phyloP scores from a whole-genome alignment of 2,113 vertebrate genomes.

The Notarius lentiginosus region DNA sequence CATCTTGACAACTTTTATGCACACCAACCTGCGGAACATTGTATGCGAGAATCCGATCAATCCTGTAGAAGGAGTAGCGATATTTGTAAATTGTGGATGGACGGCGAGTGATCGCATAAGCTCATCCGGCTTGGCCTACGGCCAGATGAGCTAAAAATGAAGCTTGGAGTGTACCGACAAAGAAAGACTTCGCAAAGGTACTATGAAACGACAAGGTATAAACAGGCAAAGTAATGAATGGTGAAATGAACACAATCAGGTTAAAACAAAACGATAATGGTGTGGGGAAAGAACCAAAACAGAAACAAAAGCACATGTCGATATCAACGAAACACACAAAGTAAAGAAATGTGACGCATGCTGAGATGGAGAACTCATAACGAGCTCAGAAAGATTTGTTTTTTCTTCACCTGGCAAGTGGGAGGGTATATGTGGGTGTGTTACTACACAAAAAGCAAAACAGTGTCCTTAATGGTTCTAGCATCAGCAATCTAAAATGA shows the following conservation, averaged over 20 bases:
- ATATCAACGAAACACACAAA: neutral
- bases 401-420: neutral
- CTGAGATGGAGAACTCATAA: neutral
- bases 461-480: neutral
- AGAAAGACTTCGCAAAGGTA: neutral
- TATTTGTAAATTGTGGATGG: too few relatives aligned
- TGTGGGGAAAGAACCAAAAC: neutral
- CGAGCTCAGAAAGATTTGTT: neutral
- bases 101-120: too few relatives aligned
- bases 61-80: too few relatives aligned
- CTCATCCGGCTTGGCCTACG: too few relatives aligned
- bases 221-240: neutral
- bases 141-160: neutral
- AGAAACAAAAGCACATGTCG: neutral
- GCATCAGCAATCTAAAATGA: constrained; percentile 8
- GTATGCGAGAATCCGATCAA: too few relatives aligned
- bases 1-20: too few relatives aligned
- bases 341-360: neutral
- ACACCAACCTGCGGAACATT: too few relatives aligned
- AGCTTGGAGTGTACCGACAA: neutral
- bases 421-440: neutral
- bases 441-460: neutral
- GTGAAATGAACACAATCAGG: neutral
- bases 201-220: neutral
- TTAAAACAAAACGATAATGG: neutral